Evolutionary conservation across 2,888 invertebrate species (phyloP), one percentile per base, ranked within the genome.

Genomic region (Phyllotreta cruciferae): DNA sequence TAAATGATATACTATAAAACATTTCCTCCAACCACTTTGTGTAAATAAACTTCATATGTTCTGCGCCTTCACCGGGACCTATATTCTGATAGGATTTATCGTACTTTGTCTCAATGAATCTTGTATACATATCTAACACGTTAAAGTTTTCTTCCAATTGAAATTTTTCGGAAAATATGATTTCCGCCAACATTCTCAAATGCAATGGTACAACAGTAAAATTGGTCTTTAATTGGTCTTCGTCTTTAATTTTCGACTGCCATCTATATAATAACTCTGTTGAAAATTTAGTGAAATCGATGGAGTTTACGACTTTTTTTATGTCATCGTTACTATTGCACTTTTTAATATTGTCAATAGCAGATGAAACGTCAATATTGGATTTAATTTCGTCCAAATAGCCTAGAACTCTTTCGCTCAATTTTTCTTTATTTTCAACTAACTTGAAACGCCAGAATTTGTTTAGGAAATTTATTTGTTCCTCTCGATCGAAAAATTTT

Each of bases 181-280:
- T 41, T 54, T 64, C 64, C 7, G 61, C 64, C 24, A 62, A 6
- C 61, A 64, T 62, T 47, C 55, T 56, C 9, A 64, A 24, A 37
- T 61, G 64, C 4, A 64, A 53, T 1, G 64, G 64, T 11, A 44
- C 57, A 44, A 54, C 38, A 34, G 37, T 57, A 37, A 64, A 64
- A n/a, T 60, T 36, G 11, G 49, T 61, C 4, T 24, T 24, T 24
- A 24, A 24, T 24, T 24, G 24, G 6, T 56, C 39, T n/a, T 35
- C 35, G 14, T 56, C 49, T 1, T 24, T 41, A 37, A 56, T 56
- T 56, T 41, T 54, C 5, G 1, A 11, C 9, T 47, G 41, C 61
- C 56, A 64, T 41, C 8, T 10, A 9, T 44, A 0, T 6, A 57
- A n/a, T 8, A 56, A 36, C 0, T 36, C 1, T 24, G 41, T n/a